phyloP scores from a whole-genome alignment of 2,797 vertebrate species.

The Chaunax sp. region DNA sequence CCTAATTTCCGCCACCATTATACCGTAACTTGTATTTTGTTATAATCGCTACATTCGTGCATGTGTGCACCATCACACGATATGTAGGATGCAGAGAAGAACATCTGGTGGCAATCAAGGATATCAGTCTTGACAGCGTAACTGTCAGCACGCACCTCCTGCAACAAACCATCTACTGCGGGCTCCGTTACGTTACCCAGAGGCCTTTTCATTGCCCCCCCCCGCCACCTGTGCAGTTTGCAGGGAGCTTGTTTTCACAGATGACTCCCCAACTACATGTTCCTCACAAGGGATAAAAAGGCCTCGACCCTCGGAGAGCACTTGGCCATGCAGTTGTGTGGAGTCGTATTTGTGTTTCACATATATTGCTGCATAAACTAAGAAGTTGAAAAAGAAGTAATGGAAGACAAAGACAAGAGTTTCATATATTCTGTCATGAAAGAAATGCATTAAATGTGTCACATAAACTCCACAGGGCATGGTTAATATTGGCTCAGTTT shows the following conservation, averaged over 20 bases:
- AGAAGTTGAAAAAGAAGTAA: too few species aligned
- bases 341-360: slow-evolving; percentile 4
- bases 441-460: too few species aligned
- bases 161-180: slow-evolving; percentile 57
- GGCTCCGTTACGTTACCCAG: slow-evolving; percentile 52
- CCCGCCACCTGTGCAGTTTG: slow-evolving; percentile 30
- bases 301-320: slow-evolving; percentile 35
- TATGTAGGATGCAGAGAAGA: slow-evolving; percentile 26
- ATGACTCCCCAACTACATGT: slow-evolving; percentile 58
- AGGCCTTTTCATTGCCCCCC: slow-evolving; percentile 38
- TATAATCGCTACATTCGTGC: slow-evolving; percentile 41
- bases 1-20: slow-evolving; percentile 57
- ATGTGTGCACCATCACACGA: slow-evolving; percentile 25
- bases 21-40: slow-evolving; percentile 40
- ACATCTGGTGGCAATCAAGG: slow-evolving; percentile 77
- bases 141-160: slow-evolving; percentile 69
- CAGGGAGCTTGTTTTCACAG: slow-evolving; percentile 67
- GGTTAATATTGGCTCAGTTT: too few species aligned
- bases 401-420: too few species aligned
- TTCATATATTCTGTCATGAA: too few species aligned
- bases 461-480: too few species aligned
- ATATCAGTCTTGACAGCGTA: slow-evolving; percentile 62
- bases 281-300: slow-evolving; percentile 46
- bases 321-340: slow-evolving; percentile 13
- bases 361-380: too few species aligned